Evolutionary conservation across 2,113 vertebrate species (phyloP), one percentile per base, ranked within the genome.

Genomic region (Pleuronectes platessa): DNA sequence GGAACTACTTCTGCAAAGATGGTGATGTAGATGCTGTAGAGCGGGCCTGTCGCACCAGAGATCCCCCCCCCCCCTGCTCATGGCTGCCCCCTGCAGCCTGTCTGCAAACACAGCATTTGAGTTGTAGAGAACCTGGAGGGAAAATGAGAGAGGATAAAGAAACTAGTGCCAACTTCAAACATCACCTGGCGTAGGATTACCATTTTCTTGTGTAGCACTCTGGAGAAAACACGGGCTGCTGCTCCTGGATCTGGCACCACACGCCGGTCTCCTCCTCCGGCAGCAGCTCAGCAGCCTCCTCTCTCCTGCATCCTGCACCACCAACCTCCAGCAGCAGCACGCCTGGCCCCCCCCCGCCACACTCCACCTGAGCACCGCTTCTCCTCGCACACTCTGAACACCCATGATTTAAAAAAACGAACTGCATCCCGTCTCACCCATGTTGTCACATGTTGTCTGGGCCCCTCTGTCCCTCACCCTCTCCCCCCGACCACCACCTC

Each of bases 361-460:
- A 10, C 47, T 61, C 24, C 49, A 59, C 45, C 75, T 56, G 61
- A 69, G 40, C 68, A 61, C 62, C 27, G 26, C 55, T 59, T 51
- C 35, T 61, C 51, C 68, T 74, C 73, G 42, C 6, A 47, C 83
- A 68, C 58, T 78, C 14, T 5, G 71, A 82, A 42, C 54, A 3
- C 11, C 10, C 37, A 12, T 40, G 37, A 40, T 40, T 27, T 27
- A 27, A 27, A 27, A 27, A 27, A 5, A 12, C n/a, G 27, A 59
- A 72, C 24, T 24, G 12, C 26, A 66, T 56, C 56, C 65, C 9
- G 20, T 55, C 40, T 68, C 73, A 40, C 49, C 68, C 81, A 21
- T 73, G 49, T 69, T 8, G 53, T 87, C 79, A 64, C 76, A 10
- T 62, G 74, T 82, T 89, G 85, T 92, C 68, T 60, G 42, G 15